phyloP scores from a whole-genome alignment of 1,140 invertebrate species.

The Pollicipes pollicipes region DNA sequence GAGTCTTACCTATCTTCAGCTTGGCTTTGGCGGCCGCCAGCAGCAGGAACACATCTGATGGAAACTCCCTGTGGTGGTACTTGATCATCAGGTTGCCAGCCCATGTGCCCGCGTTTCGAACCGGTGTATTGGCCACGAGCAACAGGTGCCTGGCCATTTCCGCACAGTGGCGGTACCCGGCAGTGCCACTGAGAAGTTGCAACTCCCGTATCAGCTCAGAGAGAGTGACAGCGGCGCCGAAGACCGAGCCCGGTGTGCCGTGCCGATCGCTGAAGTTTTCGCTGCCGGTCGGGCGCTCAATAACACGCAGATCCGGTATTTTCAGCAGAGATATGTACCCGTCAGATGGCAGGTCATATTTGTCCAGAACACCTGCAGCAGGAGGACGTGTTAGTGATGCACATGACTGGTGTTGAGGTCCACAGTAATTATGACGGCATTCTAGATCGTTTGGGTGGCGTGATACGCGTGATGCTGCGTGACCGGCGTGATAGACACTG shows the following conservation, averaged over 20 bases:
- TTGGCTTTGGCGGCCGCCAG: conserved; percentile 29
- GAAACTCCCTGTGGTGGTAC: conserved; percentile 7
- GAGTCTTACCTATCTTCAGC: neutral
- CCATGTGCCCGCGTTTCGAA: conserved; percentile 5
- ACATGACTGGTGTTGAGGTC: too few species aligned
- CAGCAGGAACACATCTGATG: conserved; percentile 7
- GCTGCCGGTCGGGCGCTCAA: neutral
- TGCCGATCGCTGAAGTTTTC: too few species aligned
- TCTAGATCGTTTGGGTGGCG: too few species aligned
- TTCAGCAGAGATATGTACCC: conserved; percentile 25
- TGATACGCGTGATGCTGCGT: too few species aligned
- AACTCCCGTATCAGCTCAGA: conserved; percentile 18
- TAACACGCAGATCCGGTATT: conserved; percentile 22
- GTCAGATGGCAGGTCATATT: conserved; percentile 25
- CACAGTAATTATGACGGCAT: too few species aligned
- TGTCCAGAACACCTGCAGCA: conserved; percentile 20
- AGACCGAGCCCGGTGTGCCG: neutral
- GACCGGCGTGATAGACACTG: too few species aligned
- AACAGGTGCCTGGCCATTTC: conserved; percentile 3
- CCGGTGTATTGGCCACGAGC: conserved; percentile 5
- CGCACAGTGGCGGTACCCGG: conserved; percentile 3
- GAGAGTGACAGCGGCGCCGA: conserved; percentile 20
- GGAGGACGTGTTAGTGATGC: too few species aligned
- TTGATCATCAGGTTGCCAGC: conserved; percentile 9
- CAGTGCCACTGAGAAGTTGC: conserved; percentile 1